A percentile compares a stretch with the other conserved stretches of the same genome.
phyloP scores from a whole-genome alignment of 2,113 vertebrate species.

The Pygoscelis antarcticus region DNA sequence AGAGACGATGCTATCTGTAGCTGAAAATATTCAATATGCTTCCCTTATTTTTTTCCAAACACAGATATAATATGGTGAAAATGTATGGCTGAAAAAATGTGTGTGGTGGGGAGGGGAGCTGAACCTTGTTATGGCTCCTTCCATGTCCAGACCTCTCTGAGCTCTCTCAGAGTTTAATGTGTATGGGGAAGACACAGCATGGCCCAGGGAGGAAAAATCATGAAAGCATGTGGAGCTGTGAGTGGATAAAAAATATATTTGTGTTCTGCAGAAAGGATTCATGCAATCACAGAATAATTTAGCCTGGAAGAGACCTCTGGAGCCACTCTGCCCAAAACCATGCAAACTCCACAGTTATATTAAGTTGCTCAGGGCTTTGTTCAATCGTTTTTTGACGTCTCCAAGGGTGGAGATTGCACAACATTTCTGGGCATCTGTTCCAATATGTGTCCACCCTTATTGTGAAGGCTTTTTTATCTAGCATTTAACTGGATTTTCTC shows the following conservation, averaged over 20 bases:
- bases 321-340: not conserved
- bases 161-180: not conserved
- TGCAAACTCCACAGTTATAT: not conserved
- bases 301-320: not conserved
- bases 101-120: not conserved
- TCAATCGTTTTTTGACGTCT: not conserved
- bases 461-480: not conserved
- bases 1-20: not conserved
- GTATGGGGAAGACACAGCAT: not conserved
- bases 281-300: not conserved
- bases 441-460: not conserved
- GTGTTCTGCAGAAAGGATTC: not conserved
- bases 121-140: not conserved
- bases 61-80: not conserved
- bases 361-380: not conserved
- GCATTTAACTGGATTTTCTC: not conserved
- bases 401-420: not conserved
- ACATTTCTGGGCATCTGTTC: not conserved
- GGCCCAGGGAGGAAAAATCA: not conserved
- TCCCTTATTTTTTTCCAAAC: not conserved
- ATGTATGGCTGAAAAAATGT: not conserved
- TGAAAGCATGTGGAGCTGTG: not conserved
- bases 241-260: not conserved
- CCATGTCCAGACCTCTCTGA: not conserved
- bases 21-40: not conserved